These are phyloP conservation scores for Aurelia coerulea DNA, from an alignment of 30 jellyfish, hydroid and myxozoan genomes.

Conservation along the genomic window DNA sequence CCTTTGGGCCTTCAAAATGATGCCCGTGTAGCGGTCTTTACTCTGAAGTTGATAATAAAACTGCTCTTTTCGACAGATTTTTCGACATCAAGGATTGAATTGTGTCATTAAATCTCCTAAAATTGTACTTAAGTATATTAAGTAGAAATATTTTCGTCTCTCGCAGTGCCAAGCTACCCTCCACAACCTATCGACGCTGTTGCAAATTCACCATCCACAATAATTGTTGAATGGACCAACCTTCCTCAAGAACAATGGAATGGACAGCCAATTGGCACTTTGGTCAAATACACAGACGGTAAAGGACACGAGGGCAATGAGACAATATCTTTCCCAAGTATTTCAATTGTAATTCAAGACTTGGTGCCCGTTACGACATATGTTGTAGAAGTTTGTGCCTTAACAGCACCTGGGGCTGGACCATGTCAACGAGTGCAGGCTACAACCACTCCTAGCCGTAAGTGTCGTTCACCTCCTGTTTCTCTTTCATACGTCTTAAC, in stretches of 20 bases:
- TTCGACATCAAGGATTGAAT: no score
- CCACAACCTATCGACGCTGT: conserved; percentile 48
- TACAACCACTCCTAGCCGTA: conserved; percentile 62
- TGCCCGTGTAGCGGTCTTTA: no score
- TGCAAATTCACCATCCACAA: conserved; percentile 46
- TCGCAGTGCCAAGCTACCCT: conserved; percentile 80
- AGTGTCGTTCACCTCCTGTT: background rate
- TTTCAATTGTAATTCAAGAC: conserved; percentile 15
- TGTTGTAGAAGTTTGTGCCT: conserved; percentile 63
- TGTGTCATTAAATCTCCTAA: no score
- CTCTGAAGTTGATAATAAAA: no score
- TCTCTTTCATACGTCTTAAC: no score
- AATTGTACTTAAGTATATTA: no score
- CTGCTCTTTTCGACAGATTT: no score
- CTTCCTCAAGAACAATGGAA: conserved; percentile 55
- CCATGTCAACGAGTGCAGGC: conserved; percentile 82
- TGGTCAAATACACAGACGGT: conserved; percentile 24
- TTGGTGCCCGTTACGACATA: conserved; percentile 63
- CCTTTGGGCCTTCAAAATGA: no score
- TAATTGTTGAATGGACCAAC: conserved; percentile 54
- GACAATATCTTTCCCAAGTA: conserved; percentile 9
- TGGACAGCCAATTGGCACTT: conserved; percentile 64
- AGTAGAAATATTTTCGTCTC: no score
- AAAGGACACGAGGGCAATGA: conserved; percentile 20
- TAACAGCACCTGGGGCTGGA: conserved; percentile 74